Percentiles rank a stretch among this genome's conserved stretches.
Conservation (phyloP, 2,797 vertebrate species). For the Schizothorax lantsangensis region DNA sequence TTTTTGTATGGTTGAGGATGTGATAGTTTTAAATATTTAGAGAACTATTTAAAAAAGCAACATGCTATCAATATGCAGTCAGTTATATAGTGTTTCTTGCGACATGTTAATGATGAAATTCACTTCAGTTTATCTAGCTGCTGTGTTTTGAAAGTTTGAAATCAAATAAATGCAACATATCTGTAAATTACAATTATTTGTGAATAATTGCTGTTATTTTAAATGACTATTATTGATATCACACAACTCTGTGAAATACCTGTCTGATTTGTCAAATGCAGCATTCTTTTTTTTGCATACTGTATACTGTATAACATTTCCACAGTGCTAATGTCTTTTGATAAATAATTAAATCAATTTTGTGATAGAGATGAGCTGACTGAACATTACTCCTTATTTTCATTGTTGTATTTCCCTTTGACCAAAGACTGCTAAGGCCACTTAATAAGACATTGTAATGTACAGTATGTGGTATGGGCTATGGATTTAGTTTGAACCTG, state of each 20-base stretch:
- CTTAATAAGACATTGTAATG: not conserved
- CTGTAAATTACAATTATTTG: not conserved
- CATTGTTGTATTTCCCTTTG: not conserved
- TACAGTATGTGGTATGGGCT: too few species aligned
- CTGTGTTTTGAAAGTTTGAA: not conserved
- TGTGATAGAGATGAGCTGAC: not conserved
- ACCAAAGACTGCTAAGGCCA: too few species aligned
- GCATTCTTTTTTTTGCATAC: not conserved
- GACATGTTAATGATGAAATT: not conserved
- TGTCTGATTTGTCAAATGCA: not conserved
- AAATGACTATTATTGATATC: not conserved
- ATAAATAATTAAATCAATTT: not conserved
- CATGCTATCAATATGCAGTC: not conserved
- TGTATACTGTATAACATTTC: not conserved
- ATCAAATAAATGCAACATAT: not conserved
- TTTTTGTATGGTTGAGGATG: not conserved
- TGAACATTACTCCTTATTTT: not conserved
- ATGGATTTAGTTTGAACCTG: not conserved
- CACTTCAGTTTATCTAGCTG: not conserved
- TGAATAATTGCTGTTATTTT: not conserved
- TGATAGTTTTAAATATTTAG: not conserved
- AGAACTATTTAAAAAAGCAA: not conserved
- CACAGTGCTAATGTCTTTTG: not conserved
- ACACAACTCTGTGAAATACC: not conserved
- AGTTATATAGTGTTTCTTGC: not conserved